These are phyloP conservation scores for Mystacides longicornis DNA, from an alignment of 2,888 invertebrate species.

Conservation along the genomic window DNA sequence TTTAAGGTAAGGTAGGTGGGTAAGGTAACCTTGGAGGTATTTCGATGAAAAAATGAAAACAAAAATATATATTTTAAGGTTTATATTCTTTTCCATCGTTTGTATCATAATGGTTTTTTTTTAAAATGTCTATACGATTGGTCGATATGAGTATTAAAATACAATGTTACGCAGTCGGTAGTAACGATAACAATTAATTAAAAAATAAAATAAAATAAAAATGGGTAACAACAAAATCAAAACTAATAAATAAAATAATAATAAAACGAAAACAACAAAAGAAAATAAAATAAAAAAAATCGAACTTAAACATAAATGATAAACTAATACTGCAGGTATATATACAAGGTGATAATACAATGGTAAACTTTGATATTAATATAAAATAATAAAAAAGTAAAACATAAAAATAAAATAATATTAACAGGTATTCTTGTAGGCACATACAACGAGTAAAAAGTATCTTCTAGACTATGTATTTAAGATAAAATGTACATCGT, in stretches of 20 bases:
- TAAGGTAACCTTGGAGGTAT: no score
- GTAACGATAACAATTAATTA: not conserved
- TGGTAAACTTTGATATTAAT: conserved; percentile 15
- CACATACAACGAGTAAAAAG: conserved; percentile 19
- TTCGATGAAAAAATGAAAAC: not conserved
- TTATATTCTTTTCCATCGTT: not conserved
- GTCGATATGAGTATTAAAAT: not conserved
- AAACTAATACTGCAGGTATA: conserved; percentile 24
- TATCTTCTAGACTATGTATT: conserved; percentile 13
- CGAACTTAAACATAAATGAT: conserved; percentile 10
- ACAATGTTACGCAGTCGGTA: not conserved
- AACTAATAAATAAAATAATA: conserved; percentile 8
- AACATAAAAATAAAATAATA: conserved; percentile 15
- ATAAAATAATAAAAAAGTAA: not conserved
- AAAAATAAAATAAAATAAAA: conserved; percentile 3
- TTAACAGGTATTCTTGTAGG: conserved; percentile 26
- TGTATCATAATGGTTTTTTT: not conserved
- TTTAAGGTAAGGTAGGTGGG: no score
- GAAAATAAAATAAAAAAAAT: conserved; percentile 15
- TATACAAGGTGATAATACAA: conserved; percentile 14
- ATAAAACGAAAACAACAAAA: conserved; percentile 12
- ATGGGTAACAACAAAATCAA: conserved; percentile 17
- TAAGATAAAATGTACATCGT: conserved; percentile 19
- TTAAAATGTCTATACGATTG: not conserved
- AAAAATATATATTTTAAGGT: not conserved